Percentiles rank a stretch among this genome's conserved stretches.
phyloP scores from a whole-genome alignment of 1,140 invertebrate species.

The Lamellibrachia luymesi region DNA sequence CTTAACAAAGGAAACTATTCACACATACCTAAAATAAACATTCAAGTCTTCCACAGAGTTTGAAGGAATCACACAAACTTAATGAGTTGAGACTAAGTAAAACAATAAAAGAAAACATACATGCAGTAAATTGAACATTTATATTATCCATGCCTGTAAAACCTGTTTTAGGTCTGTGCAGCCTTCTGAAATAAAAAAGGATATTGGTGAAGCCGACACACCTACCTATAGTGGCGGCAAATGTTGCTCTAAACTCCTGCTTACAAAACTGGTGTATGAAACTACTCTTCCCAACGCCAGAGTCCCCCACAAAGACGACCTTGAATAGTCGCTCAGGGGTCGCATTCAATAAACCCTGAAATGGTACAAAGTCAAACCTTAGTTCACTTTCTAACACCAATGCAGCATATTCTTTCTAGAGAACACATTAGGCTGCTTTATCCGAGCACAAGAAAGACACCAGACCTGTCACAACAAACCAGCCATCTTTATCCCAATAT shows the following conservation, averaged over 20 bases:
- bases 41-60: not conserved
- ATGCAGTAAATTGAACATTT: not conserved
- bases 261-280: conserved; percentile 64
- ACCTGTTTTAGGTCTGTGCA: not conserved
- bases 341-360: conserved; percentile 8
- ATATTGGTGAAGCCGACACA: conserved; percentile 7
- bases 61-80: not conserved
- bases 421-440: too few relatives aligned
- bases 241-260: conserved; percentile 59
- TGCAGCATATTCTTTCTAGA: not conserved
- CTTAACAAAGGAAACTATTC: not conserved
- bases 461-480: too few relatives aligned
- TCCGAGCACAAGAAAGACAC: too few relatives aligned
- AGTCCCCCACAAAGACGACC: conserved; percentile 66
- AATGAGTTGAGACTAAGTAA: not conserved
- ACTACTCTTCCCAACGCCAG: conserved; percentile 65
- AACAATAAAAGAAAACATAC: too few relatives aligned
- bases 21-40: not conserved
- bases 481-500: too few relatives aligned
- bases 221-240: conserved; percentile 63
- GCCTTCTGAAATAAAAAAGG: not conserved
- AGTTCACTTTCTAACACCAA: not conserved
- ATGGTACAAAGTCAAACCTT: not conserved
- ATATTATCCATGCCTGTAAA: not conserved
- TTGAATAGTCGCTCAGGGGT: conserved; percentile 62